Evolutionary conservation across 1,140 invertebrate species (phyloP), one percentile per base, ranked within the genome.

Genomic region (Drosophila asahinai): DNA sequence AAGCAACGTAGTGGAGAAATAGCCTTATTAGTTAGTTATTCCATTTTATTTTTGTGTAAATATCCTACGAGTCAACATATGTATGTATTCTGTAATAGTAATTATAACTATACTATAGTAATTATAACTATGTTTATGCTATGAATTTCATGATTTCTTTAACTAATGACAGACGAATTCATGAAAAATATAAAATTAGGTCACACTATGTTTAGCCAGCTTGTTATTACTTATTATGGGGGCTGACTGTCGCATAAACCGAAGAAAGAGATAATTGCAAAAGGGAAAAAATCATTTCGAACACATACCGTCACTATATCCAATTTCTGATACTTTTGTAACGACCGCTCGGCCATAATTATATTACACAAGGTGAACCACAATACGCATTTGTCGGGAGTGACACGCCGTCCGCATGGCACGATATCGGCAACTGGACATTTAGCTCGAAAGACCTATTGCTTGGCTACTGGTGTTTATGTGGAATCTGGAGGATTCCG

Each of bases 291-390:
- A 27, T 48, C 22, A 43, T 14, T 45, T 17, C 36, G 33, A 55
- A 48, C 36, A 92, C 91, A 57, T 92, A 93, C 92, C 92, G 92
- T 93, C 92, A 93, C 80, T 93, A 91, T 91, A 91, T 93, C 92
- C 92, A 92, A 93, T 86, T 92, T 92, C 77, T 92, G 77, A 91
- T 93, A 91, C 77, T 92, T 92, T 84, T 79, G 81, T 86, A 93
- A 93, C 90, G 87, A 93, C 91, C 92, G 82, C 92, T 93, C 90
- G 92, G 92, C 92, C 92, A 93, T 93, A 93, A 92, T 93, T 92
- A 91, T 92, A 84, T 93, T 93, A 93, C 82, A 92, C 92, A 93
- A 91, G 81, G 84, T 92, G 89, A 81, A 92, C 92, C 83, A 82
- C 83, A 92, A 92, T 92, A 92, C 91, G 82, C 92, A 93, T 93